phyloP scores from a whole-genome alignment of 1,140 invertebrate genomes.

The Zaprionus africanus region DNA sequence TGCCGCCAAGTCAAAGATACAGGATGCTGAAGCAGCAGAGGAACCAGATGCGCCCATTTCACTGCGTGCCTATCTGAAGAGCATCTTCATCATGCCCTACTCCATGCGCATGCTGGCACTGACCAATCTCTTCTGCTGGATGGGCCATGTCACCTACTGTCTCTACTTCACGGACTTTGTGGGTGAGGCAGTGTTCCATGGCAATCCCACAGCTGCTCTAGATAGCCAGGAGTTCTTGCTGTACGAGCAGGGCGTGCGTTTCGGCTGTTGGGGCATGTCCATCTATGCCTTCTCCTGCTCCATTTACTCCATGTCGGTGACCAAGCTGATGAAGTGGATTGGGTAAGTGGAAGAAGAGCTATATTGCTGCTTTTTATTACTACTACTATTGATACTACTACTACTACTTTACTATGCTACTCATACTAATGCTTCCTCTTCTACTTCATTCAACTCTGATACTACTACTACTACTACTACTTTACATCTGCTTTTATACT shows the following conservation, averaged over 20 bases:
- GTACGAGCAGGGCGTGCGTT: constrained; percentile 92
- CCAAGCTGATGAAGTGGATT: constrained; percentile 90
- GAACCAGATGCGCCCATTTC: constrained; percentile 76
- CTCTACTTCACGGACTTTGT: constrained; percentile 95
- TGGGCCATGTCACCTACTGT: constrained; percentile 94
- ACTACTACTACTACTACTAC: too few species aligned
- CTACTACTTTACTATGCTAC: too few species aligned
- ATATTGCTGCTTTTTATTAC: too few species aligned
- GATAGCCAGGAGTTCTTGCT: constrained; percentile 56
- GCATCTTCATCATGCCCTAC: constrained; percentile 91
- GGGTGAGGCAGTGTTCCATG: constrained; percentile 91
- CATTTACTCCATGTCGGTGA: constrained; percentile 91
- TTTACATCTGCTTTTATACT: background rate
- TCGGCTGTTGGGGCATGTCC: constrained; percentile 94
- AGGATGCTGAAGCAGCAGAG: constrained; percentile 44
- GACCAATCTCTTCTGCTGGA: constrained; percentile 94
- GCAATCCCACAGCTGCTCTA: constrained; percentile 87
- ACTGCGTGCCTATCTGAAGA: constrained; percentile 88
- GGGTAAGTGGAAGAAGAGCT: constrained; percentile 55
- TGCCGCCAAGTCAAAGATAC: constrained; percentile 14
- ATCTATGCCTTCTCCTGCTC: constrained; percentile 93
- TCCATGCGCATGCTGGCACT: constrained; percentile 91
- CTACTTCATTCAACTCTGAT: too few species aligned
- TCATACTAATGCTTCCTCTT: too few species aligned
- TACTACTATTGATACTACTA: too few species aligned